A percentile compares a stretch with the other conserved stretches of the same genome.
Evolutionary conservation across 2,113 vertebrate genomes (phyloP).

Genomic region (Kobus ellipsiprymnus): DNA sequence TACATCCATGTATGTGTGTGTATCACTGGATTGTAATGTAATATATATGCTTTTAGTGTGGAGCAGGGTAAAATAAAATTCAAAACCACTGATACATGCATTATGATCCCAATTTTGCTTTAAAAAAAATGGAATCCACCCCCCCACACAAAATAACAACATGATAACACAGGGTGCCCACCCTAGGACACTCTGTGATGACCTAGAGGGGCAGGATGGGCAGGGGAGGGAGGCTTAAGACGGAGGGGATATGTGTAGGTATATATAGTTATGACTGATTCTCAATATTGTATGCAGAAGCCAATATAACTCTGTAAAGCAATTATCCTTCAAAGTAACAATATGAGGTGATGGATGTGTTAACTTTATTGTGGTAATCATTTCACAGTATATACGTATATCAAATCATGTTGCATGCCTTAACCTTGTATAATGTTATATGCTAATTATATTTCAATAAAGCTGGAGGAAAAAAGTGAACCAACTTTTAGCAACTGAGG

Average conservation of each 20-base stretch:
- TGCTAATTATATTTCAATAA: not conserved
- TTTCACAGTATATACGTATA: not conserved
- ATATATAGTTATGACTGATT: not conserved
- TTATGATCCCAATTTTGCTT: not conserved
- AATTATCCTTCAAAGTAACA: not conserved
- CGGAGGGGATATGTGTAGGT: not conserved
- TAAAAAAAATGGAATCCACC: not conserved
- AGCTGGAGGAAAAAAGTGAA: not conserved
- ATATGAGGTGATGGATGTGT: not conserved
- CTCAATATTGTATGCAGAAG: not conserved
- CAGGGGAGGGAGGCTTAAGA: not conserved
- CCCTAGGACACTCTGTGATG: not conserved
- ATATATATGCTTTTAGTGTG: not conserved
- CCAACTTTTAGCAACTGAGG: not conserved
- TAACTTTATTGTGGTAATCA: not conserved
- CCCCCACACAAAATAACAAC: not conserved
- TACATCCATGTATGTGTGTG: not conserved
- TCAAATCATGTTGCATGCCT: not conserved
- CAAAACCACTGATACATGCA: not conserved
- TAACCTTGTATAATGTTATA: not conserved
- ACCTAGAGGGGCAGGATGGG: not conserved
- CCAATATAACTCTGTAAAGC: not conserved
- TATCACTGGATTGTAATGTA: not conserved
- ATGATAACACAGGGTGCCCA: not conserved
- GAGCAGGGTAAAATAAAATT: not conserved